These are phyloP conservation scores for Melanchra persicariae DNA, from an alignment of 2,888 invertebrate species.

Conservation along the genomic window DNA sequence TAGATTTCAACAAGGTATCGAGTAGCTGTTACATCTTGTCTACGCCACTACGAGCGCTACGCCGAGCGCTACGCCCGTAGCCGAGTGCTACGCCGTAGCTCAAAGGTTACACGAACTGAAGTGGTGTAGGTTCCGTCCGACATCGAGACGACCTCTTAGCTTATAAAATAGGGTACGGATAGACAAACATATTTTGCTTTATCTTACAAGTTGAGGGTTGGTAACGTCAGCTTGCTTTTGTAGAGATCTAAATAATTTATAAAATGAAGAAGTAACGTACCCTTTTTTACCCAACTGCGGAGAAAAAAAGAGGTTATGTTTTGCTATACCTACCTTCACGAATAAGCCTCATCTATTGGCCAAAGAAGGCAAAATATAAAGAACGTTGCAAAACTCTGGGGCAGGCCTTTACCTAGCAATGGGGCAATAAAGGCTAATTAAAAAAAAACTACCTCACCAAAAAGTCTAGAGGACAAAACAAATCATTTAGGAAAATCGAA, in stretches of 20 bases:
- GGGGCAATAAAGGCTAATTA: too few relatives aligned
- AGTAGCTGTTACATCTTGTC: slow-evolving; percentile 31
- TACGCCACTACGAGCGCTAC: slow-evolving; percentile 34
- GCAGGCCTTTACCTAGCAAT: too few relatives aligned
- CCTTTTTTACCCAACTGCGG: too few relatives aligned
- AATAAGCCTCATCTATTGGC: too few relatives aligned
- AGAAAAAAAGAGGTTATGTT: too few relatives aligned
- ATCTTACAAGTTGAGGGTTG: slow-evolving; percentile 2
- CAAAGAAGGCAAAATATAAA: too few relatives aligned
- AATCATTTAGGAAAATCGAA: not conserved
- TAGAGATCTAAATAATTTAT: not conserved
- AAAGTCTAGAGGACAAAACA: too few relatives aligned
- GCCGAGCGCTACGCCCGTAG: slow-evolving; percentile 34
- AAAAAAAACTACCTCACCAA: too few relatives aligned
- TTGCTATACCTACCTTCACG: too few relatives aligned
- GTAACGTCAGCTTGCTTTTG: not conserved
- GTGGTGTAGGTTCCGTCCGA: slow-evolving; percentile 42
- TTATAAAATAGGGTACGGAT: not conserved
- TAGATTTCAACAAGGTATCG: slow-evolving; percentile 34
- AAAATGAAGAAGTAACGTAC: not conserved
- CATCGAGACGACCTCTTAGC: slow-evolving; percentile 29
- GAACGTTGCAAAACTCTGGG: too few relatives aligned
- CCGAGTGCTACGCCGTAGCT: slow-evolving; percentile 49
- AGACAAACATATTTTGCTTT: slow-evolving; percentile 10
- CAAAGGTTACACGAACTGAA: slow-evolving; percentile 44